Evolutionary conservation across 2,888 invertebrate genomes (phyloP).

Genomic region (Brenthis hecate): DNA sequence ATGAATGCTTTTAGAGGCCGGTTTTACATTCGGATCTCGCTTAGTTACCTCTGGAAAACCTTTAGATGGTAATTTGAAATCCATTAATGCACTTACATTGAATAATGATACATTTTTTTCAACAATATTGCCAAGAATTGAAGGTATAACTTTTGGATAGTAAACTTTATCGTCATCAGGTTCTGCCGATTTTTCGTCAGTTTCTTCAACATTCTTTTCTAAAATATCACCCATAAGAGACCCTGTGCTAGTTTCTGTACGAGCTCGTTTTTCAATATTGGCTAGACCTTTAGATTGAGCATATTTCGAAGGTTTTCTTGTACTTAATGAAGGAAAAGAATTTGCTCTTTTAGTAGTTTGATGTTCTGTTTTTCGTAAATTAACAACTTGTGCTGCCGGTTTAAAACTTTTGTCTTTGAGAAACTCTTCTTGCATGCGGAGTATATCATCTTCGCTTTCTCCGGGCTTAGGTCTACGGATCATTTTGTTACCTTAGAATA

Average conservation of each 20-base stretch:
- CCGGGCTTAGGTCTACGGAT: constrained; percentile 85
- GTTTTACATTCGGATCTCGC: constrained; percentile 55
- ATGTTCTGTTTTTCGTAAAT: constrained; percentile 59
- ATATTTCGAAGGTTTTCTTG: constrained; percentile 69
- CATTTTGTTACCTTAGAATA: constrained; percentile 63
- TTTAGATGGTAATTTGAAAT: constrained; percentile 56
- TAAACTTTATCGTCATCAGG: constrained; percentile 70
- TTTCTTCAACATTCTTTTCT: constrained; percentile 57
- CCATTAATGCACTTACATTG: constrained; percentile 46
- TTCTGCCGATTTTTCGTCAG: constrained; percentile 36
- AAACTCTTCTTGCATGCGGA: constrained; percentile 88
- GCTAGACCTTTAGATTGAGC: constrained; percentile 66
- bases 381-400: constrained; percentile 84
- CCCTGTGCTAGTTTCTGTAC: constrained; percentile 47
- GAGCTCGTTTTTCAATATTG: constrained; percentile 69
- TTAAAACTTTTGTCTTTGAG: constrained; percentile 79
- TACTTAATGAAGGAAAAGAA: constrained; percentile 39
- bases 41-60: constrained; percentile 80
- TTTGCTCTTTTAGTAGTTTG: constrained; percentile 51
- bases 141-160: constrained; percentile 70
- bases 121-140: constrained; percentile 79
- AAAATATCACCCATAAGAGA: constrained; percentile 59
- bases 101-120: constrained; percentile 67
- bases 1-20: constrained; percentile 74
- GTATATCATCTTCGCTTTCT: constrained; percentile 88